Base-by-base conservation (phyloP, 2,888 invertebrate species). In the Drepana falcataria region DNA sequence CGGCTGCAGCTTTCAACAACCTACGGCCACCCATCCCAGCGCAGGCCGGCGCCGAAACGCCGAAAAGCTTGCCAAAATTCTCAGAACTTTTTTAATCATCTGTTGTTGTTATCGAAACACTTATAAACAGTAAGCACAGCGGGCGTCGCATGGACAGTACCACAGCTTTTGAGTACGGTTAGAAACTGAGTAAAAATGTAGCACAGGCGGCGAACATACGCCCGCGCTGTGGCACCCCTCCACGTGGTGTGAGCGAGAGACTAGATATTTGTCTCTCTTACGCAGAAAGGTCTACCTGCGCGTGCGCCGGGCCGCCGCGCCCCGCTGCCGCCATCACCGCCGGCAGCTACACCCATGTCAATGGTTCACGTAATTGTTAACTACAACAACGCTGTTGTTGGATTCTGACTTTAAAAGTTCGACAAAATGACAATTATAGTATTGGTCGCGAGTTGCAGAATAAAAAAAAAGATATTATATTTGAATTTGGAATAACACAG, bases 111-210 rank as follows among this genome's bases (percentile, higher is more conserved):
- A 77, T 77, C 86, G 76, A 79, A 85, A 82, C 81, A 84, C 79
- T 71, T 68, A 76, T 71, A 83, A 83, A 80, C 77, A 77, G 70
- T 61, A 66, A 62, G 61, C 63, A 64, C 67, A 59, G 60, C 66
- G 62, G 35, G 58, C 57, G 55, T 57, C 59, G 68, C 67, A 59
- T 61, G 64, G 75, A 73, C 81, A 58, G 69, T 67, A 72, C 73
- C 68, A 70, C 61, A 60, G 66, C 77, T 68, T 61, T 71, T 65
- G 67, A 74, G 83, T 84, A 85, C 91, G 85, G 86, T 87, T 85
- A 87, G 82, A 87, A 88, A 91, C 91, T 91, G 88, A 90, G 89
- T 87, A 87, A 89, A 85, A 90, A 87, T 91, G 87, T 92, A 91
- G 90, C 91, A 83, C 89, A 86, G 83, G 79, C 87, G 71, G 80